These are phyloP conservation scores for Prinia subflava DNA, from an alignment of 2,113 vertebrate genomes.

Conservation along the genomic window DNA sequence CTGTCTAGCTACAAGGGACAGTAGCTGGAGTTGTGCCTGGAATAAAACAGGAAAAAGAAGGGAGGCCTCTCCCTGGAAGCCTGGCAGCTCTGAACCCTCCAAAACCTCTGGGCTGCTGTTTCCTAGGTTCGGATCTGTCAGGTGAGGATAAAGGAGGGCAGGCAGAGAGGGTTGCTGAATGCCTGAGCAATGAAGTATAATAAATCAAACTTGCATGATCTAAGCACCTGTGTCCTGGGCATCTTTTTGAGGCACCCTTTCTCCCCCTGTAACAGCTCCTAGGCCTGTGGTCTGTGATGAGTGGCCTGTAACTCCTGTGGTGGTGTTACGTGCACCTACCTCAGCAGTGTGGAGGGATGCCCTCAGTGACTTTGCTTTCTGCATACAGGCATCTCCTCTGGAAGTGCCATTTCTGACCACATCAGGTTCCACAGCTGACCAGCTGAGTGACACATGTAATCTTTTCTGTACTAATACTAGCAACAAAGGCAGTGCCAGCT, in stretches of 20 bases:
- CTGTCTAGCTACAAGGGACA: slow-evolving; percentile 33
- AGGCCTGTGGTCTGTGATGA: not conserved
- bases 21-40: slow-evolving; percentile 47
- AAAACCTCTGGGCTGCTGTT: not conserved
- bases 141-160: not conserved
- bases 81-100: not conserved
- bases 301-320: not conserved
- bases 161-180: not conserved
- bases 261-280: not conserved
- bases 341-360: not conserved
- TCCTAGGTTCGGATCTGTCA: accelerated
- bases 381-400: not conserved
- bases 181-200: not conserved
- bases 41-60: slow-evolving; percentile 32
- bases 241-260: not conserved
- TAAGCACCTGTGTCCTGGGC: not conserved
- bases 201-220: not conserved
- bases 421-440: not conserved
- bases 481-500: not conserved
- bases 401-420: not conserved
- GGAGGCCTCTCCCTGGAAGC: not conserved
- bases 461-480: not conserved
- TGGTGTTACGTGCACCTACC: accelerated
- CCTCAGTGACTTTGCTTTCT: not conserved
- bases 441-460: not conserved